These are phyloP conservation scores for Clamator glandarius DNA, from an alignment of 2,797 vertebrate genomes.

Conservation along the genomic window DNA sequence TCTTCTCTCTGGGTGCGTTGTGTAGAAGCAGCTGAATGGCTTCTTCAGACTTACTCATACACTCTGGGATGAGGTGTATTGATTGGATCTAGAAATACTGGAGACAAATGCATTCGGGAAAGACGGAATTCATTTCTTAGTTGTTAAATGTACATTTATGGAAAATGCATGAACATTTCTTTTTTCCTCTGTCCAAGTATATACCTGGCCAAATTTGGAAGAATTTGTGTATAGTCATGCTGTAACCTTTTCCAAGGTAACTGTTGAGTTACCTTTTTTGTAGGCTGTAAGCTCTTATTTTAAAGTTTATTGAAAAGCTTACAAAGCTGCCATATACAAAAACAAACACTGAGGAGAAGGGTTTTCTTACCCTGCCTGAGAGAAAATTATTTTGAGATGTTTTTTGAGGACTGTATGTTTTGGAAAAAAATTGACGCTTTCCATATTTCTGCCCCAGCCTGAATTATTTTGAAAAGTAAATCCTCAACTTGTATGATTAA, in stretches of 20 bases:
- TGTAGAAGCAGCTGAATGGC: neutral
- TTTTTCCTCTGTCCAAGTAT: neutral
- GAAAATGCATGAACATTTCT: neutral
- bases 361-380: neutral
- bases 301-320: neutral
- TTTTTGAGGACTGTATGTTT: neutral
- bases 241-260: neutral
- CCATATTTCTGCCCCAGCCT: neutral
- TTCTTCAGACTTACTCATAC: neutral
- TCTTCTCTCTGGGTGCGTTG: neutral
- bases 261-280: neutral
- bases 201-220: neutral
- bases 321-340: neutral
- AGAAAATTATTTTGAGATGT: neutral
- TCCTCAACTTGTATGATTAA: neutral
- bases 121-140: neutral
- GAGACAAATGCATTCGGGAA: neutral
- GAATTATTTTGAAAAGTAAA: neutral
- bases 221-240: neutral
- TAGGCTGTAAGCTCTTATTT: neutral
- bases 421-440: neutral
- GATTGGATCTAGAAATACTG: neutral
- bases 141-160: neutral
- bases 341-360: neutral
- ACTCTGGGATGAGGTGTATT: neutral